Percentiles rank a stretch among this genome's conserved stretches.
Conservation (phyloP, 2,797 vertebrate species). For the Perodicticus potto region DNA sequence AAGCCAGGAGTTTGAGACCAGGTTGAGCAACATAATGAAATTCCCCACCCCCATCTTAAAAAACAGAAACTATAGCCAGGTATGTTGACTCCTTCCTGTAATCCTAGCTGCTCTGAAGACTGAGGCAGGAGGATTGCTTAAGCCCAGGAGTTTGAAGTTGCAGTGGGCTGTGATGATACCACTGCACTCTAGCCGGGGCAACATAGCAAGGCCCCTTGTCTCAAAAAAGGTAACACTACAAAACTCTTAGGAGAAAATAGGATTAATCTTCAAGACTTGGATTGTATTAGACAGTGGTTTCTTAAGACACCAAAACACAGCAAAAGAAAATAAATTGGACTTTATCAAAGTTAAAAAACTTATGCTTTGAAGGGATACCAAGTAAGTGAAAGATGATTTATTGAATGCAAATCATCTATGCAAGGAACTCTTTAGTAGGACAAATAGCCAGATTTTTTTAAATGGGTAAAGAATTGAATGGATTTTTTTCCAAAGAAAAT, state of each 20-base stretch:
- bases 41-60: background rate
- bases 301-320: background rate
- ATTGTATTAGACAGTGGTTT: background rate
- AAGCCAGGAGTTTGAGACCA: background rate
- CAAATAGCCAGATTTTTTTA: background rate
- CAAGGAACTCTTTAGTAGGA: background rate
- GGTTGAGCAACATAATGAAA: background rate
- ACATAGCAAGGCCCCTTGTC: background rate
- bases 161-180: background rate
- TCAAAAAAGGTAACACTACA: background rate
- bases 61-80: background rate
- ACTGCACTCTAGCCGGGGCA: background rate
- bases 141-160: background rate
- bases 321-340: conserved; percentile 18
- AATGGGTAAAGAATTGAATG: conserved; percentile 7
- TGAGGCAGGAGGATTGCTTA: background rate
- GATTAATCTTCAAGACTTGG: background rate
- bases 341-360: conserved; percentile 32
- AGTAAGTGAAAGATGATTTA: background rate
- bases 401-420: background rate
- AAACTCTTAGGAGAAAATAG: background rate
- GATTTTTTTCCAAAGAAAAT: conserved; percentile 31
- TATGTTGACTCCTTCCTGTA: background rate
- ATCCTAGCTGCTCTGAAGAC: background rate
- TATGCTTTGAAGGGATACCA: background rate